These are phyloP conservation scores for Gnathonemus longibarbis DNA, from an alignment of 2,113 vertebrate species.

Conservation along the genomic window DNA sequence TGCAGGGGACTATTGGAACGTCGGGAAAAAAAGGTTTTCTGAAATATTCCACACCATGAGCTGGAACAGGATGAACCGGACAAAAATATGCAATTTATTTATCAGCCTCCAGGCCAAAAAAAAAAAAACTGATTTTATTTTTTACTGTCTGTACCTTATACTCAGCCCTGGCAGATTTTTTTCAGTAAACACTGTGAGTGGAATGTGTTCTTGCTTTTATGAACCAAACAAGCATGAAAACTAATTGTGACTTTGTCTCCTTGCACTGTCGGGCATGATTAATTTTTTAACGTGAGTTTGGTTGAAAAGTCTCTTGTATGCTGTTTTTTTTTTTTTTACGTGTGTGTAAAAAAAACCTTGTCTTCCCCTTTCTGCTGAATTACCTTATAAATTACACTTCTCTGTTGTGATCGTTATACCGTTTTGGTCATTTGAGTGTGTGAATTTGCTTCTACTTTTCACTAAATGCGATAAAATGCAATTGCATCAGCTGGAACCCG, in stretches of 20 bases:
- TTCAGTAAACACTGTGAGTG: not conserved
- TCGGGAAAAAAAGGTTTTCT: not conserved
- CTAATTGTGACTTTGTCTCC: not conserved
- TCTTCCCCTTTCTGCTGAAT: not conserved
- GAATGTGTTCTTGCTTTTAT: not conserved
- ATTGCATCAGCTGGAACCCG: not conserved
- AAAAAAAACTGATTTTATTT: not conserved
- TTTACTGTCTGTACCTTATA: not conserved
- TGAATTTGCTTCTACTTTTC: not conserved
- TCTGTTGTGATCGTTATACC: not conserved
- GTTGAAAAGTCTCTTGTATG: not conserved
- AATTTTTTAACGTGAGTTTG: not conserved
- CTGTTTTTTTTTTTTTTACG: not conserved
- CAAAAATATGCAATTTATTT: conserved; percentile 3
- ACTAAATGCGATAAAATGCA: not conserved
- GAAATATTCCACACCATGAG: not conserved
- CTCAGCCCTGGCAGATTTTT: not conserved
- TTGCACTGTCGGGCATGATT: not conserved
- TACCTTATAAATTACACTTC: not conserved
- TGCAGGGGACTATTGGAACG: not conserved
- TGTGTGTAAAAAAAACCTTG: not conserved
- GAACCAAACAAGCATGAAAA: not conserved
- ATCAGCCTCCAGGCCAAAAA: not conserved
- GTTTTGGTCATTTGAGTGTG: not conserved
- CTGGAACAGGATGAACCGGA: not conserved